These are phyloP conservation scores for Scytalopus superciliaris DNA, from an alignment of 2,113 vertebrate genomes.

Conservation along the genomic window DNA sequence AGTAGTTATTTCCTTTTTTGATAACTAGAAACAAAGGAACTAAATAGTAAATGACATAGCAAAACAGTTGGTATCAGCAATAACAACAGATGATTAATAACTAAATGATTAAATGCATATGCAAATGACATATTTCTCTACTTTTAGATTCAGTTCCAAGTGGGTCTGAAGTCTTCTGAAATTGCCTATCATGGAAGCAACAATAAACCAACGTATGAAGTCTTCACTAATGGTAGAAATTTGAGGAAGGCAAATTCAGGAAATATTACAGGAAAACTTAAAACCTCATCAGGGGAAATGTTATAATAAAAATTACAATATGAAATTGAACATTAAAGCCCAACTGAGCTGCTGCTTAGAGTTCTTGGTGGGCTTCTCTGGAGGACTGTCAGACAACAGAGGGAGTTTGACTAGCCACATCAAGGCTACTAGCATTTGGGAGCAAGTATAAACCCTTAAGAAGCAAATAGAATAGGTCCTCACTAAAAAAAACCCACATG, in stretches of 20 bases:
- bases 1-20: not conserved
- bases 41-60: not conserved
- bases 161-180: not conserved
- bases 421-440: not conserved
- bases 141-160: not conserved
- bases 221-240: not conserved
- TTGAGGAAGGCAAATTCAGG: not conserved
- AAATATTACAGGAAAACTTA: not conserved
- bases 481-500: not conserved
- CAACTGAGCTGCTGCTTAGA: not conserved
- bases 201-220: not conserved
- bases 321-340: not conserved
- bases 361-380: not conserved
- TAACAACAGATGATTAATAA: not conserved
- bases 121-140: not conserved
- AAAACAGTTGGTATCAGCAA: not conserved
- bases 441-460: not conserved
- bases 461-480: rapidly evolving
- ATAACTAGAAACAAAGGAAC: not conserved
- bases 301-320: not conserved
- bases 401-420: not conserved
- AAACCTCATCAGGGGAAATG: rapidly evolving
- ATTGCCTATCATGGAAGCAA: not conserved
- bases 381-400: not conserved
- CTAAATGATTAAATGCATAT: not conserved